phyloP scores from a whole-genome alignment of 2,888 invertebrate genomes.

The Archips crataeganus region DNA sequence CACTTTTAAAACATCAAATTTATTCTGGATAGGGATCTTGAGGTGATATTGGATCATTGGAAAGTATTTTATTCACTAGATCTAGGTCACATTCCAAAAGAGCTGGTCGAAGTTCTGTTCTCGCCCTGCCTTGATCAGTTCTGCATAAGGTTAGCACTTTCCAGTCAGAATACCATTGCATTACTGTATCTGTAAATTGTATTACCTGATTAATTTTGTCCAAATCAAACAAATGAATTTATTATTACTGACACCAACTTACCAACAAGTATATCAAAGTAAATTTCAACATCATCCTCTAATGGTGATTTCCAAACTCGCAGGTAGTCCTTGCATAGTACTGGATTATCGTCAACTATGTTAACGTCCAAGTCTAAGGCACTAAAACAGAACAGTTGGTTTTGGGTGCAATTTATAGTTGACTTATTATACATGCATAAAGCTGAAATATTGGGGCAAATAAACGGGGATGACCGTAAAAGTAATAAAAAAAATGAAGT shows the following conservation, averaged over 20 bases:
- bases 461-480: too few relatives aligned
- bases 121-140: slow-evolving; percentile 55
- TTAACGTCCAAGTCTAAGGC: slow-evolving; percentile 68
- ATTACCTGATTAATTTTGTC: not conserved
- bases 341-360: slow-evolving; percentile 57
- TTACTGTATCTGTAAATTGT: slow-evolving; percentile 62
- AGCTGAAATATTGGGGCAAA: not conserved
- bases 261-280: slow-evolving; percentile 71
- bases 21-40: slow-evolving; percentile 17
- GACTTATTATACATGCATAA: not conserved
- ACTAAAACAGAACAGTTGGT: slow-evolving; percentile 54
- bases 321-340: slow-evolving; percentile 71
- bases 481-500: too few relatives aligned
- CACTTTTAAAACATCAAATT: slow-evolving; percentile 5
- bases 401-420: not conserved
- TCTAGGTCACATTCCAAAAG: slow-evolving; percentile 60
- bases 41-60: slow-evolving; percentile 46
- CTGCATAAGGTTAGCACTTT: slow-evolving; percentile 59
- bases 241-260: slow-evolving; percentile 42
- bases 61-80: slow-evolving; percentile 58
- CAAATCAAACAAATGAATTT: not conserved
- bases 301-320: slow-evolving; percentile 57
- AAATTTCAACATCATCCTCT: slow-evolving; percentile 54
- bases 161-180: slow-evolving; percentile 75
- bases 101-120: slow-evolving; percentile 55